Evolutionary conservation across 2,797 vertebrate genomes (phyloP).

Genomic region (Chrosomus eos): DNA sequence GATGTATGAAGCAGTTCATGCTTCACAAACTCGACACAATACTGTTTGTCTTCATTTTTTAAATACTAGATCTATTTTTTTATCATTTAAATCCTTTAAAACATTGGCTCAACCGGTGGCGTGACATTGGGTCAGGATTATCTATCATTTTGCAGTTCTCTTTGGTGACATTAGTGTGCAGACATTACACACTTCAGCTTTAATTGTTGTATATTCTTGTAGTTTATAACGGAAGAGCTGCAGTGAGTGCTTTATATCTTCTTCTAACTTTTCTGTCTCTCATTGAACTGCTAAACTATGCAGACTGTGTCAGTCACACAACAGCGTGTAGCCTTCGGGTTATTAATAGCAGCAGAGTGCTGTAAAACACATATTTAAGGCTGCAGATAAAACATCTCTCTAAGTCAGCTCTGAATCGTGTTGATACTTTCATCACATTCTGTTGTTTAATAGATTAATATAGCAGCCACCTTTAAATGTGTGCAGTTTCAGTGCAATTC

Average conservation of each 20-base stretch:
- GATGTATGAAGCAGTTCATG: background rate
- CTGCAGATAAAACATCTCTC: constrained; percentile 24
- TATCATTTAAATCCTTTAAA: background rate
- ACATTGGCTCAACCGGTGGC: background rate
- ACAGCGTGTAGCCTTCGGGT: background rate
- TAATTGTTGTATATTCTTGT: background rate
- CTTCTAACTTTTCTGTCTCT: constrained; percentile 43
- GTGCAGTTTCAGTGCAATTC: background rate
- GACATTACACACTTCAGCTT: background rate
- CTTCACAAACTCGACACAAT: background rate
- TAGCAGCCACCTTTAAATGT: constrained; percentile 13
- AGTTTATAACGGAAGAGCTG: constrained; percentile 11
- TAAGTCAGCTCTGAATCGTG: constrained; percentile 9
- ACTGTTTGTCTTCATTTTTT: background rate
- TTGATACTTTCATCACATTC: constrained; percentile 46
- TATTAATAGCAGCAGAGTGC: constrained; percentile 46
- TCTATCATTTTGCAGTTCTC: background rate
- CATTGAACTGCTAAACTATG: constrained; percentile 27
- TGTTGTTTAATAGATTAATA: constrained; percentile 39
- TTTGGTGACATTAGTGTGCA: background rate
- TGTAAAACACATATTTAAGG: constrained; percentile 43
- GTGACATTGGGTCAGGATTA: background rate
- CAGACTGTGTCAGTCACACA: constrained; percentile 27
- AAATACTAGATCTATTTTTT: too few relatives aligned
- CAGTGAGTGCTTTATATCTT: constrained; percentile 19